These are phyloP conservation scores for Brachionus asplanchnoidis DNA, from an alignment of 1,140 invertebrate genomes.

Conservation along the genomic window DNA sequence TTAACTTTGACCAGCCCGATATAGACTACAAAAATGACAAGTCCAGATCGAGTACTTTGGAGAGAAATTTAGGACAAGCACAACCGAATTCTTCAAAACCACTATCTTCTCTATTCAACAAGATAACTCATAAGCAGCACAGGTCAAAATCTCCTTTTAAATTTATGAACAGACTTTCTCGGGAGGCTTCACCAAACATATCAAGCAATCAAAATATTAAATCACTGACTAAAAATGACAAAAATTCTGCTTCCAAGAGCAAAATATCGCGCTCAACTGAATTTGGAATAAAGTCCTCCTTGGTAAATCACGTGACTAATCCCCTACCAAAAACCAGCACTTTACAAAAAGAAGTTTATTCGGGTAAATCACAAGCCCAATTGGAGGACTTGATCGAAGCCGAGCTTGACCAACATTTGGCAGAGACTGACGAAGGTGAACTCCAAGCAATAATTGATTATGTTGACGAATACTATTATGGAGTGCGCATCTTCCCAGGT, in stretches of 20 bases:
- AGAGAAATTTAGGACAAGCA: conserved; percentile 1
- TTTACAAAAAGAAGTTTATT: conserved; percentile 12
- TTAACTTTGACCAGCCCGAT: conserved; percentile 11
- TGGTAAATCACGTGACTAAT: conserved; percentile 5
- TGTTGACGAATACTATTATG: conserved; percentile 83
- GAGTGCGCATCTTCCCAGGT: conserved; percentile 79
- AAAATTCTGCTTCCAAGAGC: not conserved
- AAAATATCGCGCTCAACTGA: conserved; percentile 37
- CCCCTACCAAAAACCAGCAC: not conserved
- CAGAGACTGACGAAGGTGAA: conserved; percentile 44
- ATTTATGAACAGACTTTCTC: conserved; percentile 8
- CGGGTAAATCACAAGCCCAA: not conserved
- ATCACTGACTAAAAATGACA: not conserved
- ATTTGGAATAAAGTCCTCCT: conserved; percentile 6
- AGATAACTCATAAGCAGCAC: conserved; percentile 7
- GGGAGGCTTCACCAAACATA: not conserved
- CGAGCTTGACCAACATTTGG: not conserved
- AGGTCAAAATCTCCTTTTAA: conserved; percentile 31
- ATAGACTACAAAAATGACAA: not conserved
- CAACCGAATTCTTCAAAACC: not conserved
- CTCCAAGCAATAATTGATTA: conserved; percentile 47
- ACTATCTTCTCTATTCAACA: conserved; percentile 2
- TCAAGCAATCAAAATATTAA: not conserved
- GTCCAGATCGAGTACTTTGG: not conserved
- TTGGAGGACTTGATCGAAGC: not conserved